Base-by-base conservation (phyloP, 2,888 invertebrate species). In the Athalia circularis region DNA sequence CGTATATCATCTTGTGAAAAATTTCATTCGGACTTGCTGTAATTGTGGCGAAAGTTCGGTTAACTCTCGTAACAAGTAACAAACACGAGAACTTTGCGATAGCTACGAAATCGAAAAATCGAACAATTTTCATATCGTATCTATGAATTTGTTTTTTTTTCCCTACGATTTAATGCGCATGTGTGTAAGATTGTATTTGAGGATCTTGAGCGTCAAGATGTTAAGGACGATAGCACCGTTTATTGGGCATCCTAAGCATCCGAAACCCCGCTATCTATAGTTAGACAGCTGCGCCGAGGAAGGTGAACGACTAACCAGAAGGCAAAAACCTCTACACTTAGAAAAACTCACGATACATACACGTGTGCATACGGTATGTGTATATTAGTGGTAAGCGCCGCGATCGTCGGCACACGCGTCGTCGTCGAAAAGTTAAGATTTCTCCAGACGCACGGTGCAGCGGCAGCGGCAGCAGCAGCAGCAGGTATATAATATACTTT, bases 381-480 rank as follows among this genome's bases (percentile, higher is more conserved):
- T 72, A 13, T 13, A 9, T 72, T 57, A 47, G 45, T 45, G 52
- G 50, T 43, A 68, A 59, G 57, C 72, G 57, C 72, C 47, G 72
- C 72, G 72, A 57, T 72, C 72, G 72, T 72, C 72, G 72, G 72
- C 72, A 72, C 72, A 72, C 72, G 72, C 59, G 29, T 29, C 29
- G 29, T 29, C 54, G 54, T 72, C 72, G 72, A 72, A 72, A 72
- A 72, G 72, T 72, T 72, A 59, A 72, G 72, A 72, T 72, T 72
- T 72, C 72, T 72, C 72, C 72, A 59, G 72, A 72, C 72, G 72
- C 13, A 72, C 59, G 47, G 61, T 13, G 61, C 54, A 7, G 54
- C 5, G 3, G 52, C 52, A 8, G 52, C 52, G 5, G 54, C n/a
- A 54, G 54, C 9, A 7, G 15, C 15, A n/a, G 61, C 7, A 11